Evolutionary conservation across 2,113 vertebrate species (phyloP).

Genomic region (Heptranchias perlo): DNA sequence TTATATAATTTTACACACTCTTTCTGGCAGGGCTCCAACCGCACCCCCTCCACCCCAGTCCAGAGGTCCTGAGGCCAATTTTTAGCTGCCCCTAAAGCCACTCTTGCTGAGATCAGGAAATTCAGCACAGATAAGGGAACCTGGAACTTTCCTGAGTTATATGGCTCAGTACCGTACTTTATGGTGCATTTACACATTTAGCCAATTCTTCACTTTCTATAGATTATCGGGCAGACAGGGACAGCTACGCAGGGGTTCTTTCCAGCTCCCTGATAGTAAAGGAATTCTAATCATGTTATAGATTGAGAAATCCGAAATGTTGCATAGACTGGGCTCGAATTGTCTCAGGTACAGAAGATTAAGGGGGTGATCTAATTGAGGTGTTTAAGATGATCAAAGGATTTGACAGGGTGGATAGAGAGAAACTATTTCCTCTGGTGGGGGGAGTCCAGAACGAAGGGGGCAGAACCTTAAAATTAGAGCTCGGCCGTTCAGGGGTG

Average conservation of each 20-base stretch:
- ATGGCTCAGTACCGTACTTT: not conserved
- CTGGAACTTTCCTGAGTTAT: not conserved
- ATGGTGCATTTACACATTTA: not conserved
- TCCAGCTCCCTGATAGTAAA: not conserved
- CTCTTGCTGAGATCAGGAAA: not conserved
- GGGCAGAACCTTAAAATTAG: not conserved
- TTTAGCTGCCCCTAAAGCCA: not conserved
- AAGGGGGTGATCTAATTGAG: not conserved
- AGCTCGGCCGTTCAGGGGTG: not conserved
- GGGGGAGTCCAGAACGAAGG: not conserved
- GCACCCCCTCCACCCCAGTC: no score
- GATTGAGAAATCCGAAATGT: not conserved
- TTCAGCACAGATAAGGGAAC: not conserved
- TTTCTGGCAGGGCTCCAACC: not conserved
- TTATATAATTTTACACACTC: not conserved
- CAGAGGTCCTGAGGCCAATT: not conserved
- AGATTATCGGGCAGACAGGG: not conserved
- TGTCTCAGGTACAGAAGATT: not conserved
- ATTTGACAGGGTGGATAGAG: not conserved
- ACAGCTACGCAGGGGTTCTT: no score
- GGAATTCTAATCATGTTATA: not conserved
- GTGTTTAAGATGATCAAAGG: not conserved
- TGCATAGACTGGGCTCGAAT: not conserved
- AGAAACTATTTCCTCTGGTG: not conserved
- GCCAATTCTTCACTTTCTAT: not conserved